phyloP scores from a whole-genome alignment of 2,113 vertebrate genomes.

The Raphicerus campestris region DNA sequence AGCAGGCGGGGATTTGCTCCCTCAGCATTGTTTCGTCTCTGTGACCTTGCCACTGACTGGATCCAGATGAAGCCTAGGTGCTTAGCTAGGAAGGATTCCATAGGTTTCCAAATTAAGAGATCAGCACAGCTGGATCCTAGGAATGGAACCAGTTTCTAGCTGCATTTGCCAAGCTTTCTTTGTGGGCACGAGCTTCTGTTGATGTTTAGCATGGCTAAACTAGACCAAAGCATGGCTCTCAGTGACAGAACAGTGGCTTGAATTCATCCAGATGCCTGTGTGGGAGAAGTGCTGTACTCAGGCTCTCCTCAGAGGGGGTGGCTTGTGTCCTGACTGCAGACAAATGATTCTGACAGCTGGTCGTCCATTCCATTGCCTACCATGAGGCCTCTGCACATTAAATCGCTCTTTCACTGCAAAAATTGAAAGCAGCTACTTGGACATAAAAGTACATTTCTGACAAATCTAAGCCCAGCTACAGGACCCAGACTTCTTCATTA shows the following conservation, averaged over 20 bases:
- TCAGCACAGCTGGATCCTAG: background rate
- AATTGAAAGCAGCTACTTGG: constrained; percentile 39
- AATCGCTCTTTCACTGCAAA: constrained; percentile 57
- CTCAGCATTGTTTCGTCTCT: background rate
- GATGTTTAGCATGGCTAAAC: background rate
- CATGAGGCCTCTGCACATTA: constrained; percentile 44
- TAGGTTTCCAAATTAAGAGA: background rate
- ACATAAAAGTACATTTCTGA: constrained; percentile 39
- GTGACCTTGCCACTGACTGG: background rate
- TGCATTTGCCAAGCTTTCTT: background rate
- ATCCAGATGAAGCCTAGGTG: background rate
- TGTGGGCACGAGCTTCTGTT: background rate
- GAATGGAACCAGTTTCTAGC: background rate
- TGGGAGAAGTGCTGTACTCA: background rate
- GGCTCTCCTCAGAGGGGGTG: constrained; percentile 45
- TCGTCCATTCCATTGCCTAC: constrained; percentile 16
- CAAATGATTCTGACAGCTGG: constrained; percentile 45
- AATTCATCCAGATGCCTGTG: constrained; percentile 46
- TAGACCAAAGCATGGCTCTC: background rate
- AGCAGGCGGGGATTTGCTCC: too few relatives aligned
- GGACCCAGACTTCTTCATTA: constrained; percentile 26
- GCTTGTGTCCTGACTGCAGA: constrained; percentile 38
- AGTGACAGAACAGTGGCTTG: background rate
- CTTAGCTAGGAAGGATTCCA: constrained; percentile 31
- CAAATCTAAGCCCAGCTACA: constrained; percentile 23